Base-by-base conservation (phyloP, 2,888 invertebrate species). In the Patella depressa region DNA sequence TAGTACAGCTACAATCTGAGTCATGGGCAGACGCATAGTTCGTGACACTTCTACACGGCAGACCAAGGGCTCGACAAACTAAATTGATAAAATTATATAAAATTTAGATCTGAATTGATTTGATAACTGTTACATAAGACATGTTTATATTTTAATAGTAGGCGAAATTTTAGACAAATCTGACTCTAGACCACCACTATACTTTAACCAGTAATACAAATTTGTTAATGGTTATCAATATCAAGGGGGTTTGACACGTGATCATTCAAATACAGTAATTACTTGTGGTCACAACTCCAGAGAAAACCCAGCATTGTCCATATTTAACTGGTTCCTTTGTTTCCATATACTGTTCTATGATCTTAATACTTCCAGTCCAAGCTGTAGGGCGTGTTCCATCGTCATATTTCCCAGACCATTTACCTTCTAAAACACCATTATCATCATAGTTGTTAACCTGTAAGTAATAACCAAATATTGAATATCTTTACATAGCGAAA, bases 241-340 rank as follows among this genome's bases (percentile, higher is more conserved):
- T 24, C 9, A 9, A 45, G 9, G 45, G 45, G 7, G 45, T 45
- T 45, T 7, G 7, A 45, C 45, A 45, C 45, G 4, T 45, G 45
- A 45, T 45, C 45, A 45, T 45, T 45, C 9, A 45, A 9, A 45
- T 9, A 45, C 7, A 45, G 45, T 14, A 65, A 72, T 69, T 78
- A 95, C 95, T 93, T 81, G 88, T 86, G 11, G 87, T 88, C 7
- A 82, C 74, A 2, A 89, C 79, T 2, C 83, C 88, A 9, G 88
- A 85, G 78, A 88, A 88, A 4, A 89, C 89, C 88, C 88, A 88
- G 78, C 88, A 88, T 80, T 89, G 89, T 3, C 88, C 89, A 74
- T 79, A 89, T 73, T 81, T 79, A 17, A 89, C 89, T 9, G 86
- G 82, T 12, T 73, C 15, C 75, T 85, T 86, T 0, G 78, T 82